A percentile compares a stretch with the other conserved stretches of the same genome.
Evolutionary conservation across 2,797 vertebrate species (phyloP).

Genomic region (Hypotaenidia okinawae): DNA sequence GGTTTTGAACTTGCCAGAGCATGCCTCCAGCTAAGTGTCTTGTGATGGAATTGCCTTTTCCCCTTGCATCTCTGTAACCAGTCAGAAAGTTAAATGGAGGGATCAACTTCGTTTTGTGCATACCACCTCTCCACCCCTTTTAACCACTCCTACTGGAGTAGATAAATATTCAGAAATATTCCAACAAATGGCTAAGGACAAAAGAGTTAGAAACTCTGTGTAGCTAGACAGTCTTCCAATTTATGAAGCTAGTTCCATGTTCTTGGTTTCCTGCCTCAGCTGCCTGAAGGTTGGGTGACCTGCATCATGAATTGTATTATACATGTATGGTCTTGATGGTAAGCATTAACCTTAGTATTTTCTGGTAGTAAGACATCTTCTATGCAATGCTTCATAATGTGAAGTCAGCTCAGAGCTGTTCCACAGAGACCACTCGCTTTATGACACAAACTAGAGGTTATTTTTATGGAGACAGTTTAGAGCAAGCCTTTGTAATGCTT

Average conservation of each 20-base stretch:
- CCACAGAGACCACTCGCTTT: background rate
- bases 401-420: background rate
- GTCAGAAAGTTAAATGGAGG: background rate
- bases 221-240: background rate
- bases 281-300: background rate
- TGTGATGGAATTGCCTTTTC: background rate
- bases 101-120: background rate
- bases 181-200: background rate
- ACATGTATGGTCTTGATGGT: background rate
- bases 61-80: background rate
- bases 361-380: background rate
- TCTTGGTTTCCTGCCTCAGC: background rate
- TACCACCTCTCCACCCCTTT: background rate
- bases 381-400: background rate
- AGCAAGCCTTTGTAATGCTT: background rate
- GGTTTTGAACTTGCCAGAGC: background rate
- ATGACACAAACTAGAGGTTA: background rate
- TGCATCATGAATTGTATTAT: background rate
- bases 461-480: background rate
- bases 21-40: background rate
- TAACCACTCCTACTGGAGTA: background rate
- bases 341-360: background rate
- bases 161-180: background rate
- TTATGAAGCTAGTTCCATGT: background rate
- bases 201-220: background rate